Evolutionary conservation across 2,113 vertebrate genomes (phyloP).

Genomic region (Setophaga petechia): DNA sequence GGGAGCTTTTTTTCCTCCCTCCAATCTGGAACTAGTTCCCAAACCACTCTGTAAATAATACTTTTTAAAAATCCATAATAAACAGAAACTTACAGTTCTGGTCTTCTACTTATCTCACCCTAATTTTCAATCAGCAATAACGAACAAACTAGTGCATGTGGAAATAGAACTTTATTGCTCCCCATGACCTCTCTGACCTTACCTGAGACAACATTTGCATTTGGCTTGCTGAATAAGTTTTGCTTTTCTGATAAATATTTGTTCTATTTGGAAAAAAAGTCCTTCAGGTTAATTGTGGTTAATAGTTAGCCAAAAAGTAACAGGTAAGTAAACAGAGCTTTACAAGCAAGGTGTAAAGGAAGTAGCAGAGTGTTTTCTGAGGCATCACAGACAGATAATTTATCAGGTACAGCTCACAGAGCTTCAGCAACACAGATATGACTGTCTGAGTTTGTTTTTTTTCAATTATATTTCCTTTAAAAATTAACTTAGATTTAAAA

Average conservation of each 20-base stretch:
- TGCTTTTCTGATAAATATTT: conserved; percentile 62
- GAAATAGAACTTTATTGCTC: not conserved
- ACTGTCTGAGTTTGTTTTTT: not conserved
- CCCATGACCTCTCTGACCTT: not conserved
- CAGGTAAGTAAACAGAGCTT: conserved; percentile 38
- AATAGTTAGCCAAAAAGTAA: conserved; percentile 45
- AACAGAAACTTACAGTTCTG: not conserved
- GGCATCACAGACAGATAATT: not conserved
- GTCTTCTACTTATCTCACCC: not conserved
- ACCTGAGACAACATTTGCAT: conserved; percentile 47
- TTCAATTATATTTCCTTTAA: not conserved
- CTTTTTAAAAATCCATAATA: not conserved
- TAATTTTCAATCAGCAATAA: not conserved
- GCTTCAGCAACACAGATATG: not conserved
- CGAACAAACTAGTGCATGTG: not conserved
- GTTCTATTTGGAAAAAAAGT: not conserved
- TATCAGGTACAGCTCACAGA: not conserved
- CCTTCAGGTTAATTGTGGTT: conserved; percentile 38
- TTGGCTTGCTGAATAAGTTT: conserved; percentile 18
- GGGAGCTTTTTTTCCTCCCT: not conserved
- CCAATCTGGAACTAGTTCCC: not conserved
- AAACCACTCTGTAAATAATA: not conserved
- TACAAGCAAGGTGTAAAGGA: not conserved
- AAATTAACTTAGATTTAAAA: conserved; percentile 18
- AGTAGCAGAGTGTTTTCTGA: not conserved